Percentiles rank a stretch among this genome's conserved stretches.
These are phyloP conservation scores for Onthophagus sagittarius DNA, from an alignment of 2,888 invertebrate genomes.

Conservation along the genomic window DNA sequence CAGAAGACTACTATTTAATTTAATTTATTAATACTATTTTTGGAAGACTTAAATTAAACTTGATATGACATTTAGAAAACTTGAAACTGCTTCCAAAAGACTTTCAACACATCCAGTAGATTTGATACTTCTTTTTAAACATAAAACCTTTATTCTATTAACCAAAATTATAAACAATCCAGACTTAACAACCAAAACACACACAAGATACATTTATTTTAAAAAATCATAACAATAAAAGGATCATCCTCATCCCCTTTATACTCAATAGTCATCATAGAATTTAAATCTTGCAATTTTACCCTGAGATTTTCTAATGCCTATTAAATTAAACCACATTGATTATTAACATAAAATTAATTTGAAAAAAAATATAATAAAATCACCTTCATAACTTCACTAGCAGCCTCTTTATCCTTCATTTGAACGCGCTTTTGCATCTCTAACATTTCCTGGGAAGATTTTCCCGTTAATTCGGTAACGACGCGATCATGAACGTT, in stretches of 20 bases:
- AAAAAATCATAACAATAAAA: too few relatives aligned
- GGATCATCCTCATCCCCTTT: conserved; percentile 33
- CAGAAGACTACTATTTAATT: too few relatives aligned
- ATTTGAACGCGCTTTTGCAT: conserved; percentile 28
- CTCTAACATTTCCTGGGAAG: conserved; percentile 40
- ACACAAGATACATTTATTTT: too few relatives aligned
- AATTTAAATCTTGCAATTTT: conserved; percentile 35
- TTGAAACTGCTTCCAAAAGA: too few relatives aligned
- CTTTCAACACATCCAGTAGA: too few relatives aligned
- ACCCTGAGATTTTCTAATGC: conserved; percentile 35
- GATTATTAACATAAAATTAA: conserved; percentile 14
- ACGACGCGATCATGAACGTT: conserved; percentile 57
- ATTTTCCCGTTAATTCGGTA: conserved; percentile 51
- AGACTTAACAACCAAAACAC: too few relatives aligned
- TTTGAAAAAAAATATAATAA: conserved; percentile 9
- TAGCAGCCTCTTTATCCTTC: conserved; percentile 30
- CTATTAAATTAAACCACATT: conserved; percentile 32
- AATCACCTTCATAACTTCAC: background rate
- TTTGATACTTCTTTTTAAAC: too few relatives aligned
- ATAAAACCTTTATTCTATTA: too few relatives aligned
- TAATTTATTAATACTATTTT: too few relatives aligned
- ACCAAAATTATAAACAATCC: too few relatives aligned
- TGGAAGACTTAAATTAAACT: too few relatives aligned
- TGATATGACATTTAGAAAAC: too few relatives aligned
- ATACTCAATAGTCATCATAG: conserved; percentile 38